Conservation (phyloP, 2,888 invertebrate genomes). For the Dynastes tityus region DNA sequence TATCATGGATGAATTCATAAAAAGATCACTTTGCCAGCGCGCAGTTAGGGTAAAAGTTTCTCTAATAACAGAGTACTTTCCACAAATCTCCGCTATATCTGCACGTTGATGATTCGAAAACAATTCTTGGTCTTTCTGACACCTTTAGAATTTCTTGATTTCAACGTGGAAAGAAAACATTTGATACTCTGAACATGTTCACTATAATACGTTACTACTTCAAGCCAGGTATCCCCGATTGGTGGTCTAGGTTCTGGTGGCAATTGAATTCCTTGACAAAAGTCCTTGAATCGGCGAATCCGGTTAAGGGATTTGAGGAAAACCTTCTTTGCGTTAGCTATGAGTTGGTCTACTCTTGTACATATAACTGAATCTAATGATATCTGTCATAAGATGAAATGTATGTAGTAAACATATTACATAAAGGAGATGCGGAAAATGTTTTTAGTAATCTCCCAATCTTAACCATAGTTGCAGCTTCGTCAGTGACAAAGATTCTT, state of each 20-base stretch:
- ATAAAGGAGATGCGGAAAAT: too few species aligned
- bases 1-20: too few species aligned
- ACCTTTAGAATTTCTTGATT: neutral
- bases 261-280: neutral
- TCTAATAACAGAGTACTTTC: neutral
- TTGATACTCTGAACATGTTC: neutral
- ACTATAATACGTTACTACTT: neutral
- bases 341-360: conserved; percentile 7
- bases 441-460: too few species aligned
- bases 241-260: neutral
- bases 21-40: too few species aligned
- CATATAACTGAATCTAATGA: neutral
- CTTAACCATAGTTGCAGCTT: neutral
- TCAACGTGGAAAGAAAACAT: neutral
- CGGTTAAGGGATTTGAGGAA: neutral
- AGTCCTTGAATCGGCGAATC: neutral
- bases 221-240: neutral
- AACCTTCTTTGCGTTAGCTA: conserved; percentile 10
- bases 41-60: too few species aligned
- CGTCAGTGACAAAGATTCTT: conserved; percentile 1
- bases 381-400: conserved; percentile 14
- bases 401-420: neutral
- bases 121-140: neutral
- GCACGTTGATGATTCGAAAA: conserved; percentile 17
- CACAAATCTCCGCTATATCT: conserved; percentile 3